These are phyloP conservation scores for Charanyca ferruginea DNA, from an alignment of 2,888 invertebrate genomes.

Conservation along the genomic window DNA sequence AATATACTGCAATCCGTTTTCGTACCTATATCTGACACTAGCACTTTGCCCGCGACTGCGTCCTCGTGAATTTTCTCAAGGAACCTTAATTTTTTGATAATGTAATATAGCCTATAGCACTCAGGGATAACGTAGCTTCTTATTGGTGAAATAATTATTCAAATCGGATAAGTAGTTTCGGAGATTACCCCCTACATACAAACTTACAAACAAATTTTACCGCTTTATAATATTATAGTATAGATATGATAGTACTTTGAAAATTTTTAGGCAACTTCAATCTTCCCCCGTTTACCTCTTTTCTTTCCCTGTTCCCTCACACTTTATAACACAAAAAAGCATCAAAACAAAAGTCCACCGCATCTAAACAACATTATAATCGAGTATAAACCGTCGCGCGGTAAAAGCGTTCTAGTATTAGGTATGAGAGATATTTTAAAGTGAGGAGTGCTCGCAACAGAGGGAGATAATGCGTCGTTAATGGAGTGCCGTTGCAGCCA, in stretches of 20 bases:
- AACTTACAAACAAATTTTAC: too few relatives aligned
- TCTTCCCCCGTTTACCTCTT: not conserved
- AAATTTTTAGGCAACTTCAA: too few relatives aligned
- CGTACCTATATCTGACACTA: not conserved
- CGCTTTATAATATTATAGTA: too few relatives aligned
- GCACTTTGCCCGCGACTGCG: too few relatives aligned
- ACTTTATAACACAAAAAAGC: not conserved
- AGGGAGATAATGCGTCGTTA: constrained; percentile 82
- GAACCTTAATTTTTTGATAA: too few relatives aligned
- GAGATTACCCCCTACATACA: too few relatives aligned
- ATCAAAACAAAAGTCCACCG: constrained; percentile 34
- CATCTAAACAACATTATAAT: constrained; percentile 63
- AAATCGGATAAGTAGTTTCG: too few relatives aligned
- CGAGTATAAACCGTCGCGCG: constrained; percentile 67
- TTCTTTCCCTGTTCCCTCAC: not conserved
- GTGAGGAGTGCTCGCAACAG: constrained; percentile 75
- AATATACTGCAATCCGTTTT: not conserved
- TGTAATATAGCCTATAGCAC: too few relatives aligned
- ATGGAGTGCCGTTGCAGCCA: constrained; percentile 80
- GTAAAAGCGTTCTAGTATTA: constrained; percentile 70
- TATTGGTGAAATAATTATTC: too few relatives aligned
- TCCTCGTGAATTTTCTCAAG: too few relatives aligned
- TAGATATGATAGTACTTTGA: too few relatives aligned
- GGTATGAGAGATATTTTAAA: constrained; percentile 77
- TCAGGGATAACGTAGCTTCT: too few relatives aligned